Evolutionary conservation across 2,113 vertebrate species (phyloP).

Genomic region (Chelonoidis abingdonii): DNA sequence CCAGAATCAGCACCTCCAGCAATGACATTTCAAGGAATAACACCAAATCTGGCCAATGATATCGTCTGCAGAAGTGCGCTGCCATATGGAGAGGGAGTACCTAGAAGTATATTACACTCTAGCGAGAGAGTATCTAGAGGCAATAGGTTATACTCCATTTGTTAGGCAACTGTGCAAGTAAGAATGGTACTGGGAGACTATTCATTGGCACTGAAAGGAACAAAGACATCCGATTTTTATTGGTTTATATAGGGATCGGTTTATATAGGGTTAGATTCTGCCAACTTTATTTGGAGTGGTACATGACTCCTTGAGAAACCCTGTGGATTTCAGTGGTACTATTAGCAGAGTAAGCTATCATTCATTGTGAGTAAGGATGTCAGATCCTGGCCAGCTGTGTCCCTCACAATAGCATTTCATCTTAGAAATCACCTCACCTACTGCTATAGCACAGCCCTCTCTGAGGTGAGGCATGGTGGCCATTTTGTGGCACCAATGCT

Average conservation of each 20-base stretch:
- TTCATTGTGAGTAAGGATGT: not conserved
- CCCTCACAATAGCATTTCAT: not conserved
- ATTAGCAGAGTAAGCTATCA: not conserved
- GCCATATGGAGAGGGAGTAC: not conserved
- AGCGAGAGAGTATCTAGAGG: not conserved
- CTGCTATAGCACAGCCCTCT: not conserved
- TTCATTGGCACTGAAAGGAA: not conserved
- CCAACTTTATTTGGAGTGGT: not conserved
- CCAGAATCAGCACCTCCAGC: not conserved
- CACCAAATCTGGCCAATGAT: accelerated
- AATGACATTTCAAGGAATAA: not conserved
- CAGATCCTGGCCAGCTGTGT: not conserved
- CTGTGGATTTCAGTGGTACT: not conserved
- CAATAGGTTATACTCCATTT: not conserved
- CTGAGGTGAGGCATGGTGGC: not conserved
- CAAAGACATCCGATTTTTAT: not conserved
- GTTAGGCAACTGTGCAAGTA: not conserved
- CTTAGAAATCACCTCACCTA: not conserved
- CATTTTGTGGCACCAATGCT: not conserved
- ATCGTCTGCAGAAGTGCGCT: not conserved
- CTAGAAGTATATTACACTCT: not conserved
- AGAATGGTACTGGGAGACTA: not conserved
- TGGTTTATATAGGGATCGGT: not conserved
- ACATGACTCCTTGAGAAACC: not conserved
- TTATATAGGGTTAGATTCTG: not conserved